phyloP scores from a whole-genome alignment of 2,797 vertebrate species.

The Manis javanica region DNA sequence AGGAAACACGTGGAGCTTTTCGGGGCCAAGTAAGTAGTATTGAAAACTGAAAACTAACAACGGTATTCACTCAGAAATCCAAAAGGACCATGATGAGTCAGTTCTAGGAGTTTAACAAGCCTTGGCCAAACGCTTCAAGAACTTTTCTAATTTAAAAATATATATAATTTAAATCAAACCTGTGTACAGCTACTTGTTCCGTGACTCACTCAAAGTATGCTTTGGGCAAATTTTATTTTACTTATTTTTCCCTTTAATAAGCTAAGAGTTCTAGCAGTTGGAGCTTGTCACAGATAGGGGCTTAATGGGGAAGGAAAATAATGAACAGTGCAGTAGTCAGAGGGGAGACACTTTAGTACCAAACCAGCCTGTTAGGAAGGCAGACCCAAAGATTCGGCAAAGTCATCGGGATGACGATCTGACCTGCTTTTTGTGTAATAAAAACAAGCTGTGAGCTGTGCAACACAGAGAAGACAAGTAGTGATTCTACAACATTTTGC shows the following conservation, averaged over 20 bases:
- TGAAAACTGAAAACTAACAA: constrained; percentile 53
- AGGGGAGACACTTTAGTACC: neutral
- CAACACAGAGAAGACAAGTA: no score
- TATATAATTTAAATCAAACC: constrained; percentile 53
- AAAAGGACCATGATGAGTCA: constrained; percentile 68
- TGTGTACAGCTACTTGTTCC: constrained; percentile 35
- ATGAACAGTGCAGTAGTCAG: neutral
- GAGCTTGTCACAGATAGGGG: neutral
- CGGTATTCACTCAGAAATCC: constrained; percentile 50
- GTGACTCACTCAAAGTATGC: constrained; percentile 54
- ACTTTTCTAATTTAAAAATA: constrained; percentile 33
- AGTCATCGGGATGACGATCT: neutral
- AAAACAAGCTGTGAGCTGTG: neutral
- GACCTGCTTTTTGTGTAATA: neutral
- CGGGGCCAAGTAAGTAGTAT: constrained; percentile 56
- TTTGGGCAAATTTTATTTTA: constrained; percentile 42
- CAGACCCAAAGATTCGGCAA: constrained; percentile 50
- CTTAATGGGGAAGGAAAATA: neutral
- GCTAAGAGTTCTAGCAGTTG: neutral
- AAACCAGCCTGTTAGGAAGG: neutral
- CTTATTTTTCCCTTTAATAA: constrained; percentile 62
- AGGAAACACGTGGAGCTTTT: neutral
- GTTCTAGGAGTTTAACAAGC: constrained; percentile 44
- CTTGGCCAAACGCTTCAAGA: constrained; percentile 30
- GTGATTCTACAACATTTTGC: no score